Conservation (phyloP, 2,797 vertebrate genomes). For the Thaleichthys pacificus region DNA sequence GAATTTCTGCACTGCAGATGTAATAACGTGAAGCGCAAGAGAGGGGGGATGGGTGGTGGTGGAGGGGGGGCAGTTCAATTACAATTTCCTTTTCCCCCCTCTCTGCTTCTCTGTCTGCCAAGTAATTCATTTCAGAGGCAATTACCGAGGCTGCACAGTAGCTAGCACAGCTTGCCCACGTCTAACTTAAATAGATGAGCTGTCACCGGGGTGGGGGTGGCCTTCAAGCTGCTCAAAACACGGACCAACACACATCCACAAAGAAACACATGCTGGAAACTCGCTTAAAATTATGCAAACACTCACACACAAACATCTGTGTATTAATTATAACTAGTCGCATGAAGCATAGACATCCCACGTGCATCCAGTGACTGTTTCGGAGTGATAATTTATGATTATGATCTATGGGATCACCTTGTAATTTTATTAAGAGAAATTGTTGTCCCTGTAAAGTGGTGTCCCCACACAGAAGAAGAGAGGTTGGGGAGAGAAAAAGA, state of each 20-base stretch:
- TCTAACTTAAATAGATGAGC: slow-evolving; percentile 73
- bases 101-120: slow-evolving; percentile 58
- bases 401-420: slow-evolving; percentile 26
- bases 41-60: slow-evolving; percentile 27
- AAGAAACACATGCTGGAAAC: slow-evolving; percentile 16
- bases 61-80: slow-evolving; percentile 63
- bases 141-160: slow-evolving; percentile 60
- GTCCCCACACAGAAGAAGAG: slow-evolving; percentile 15
- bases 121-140: slow-evolving; percentile 78
- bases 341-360: too few species aligned
- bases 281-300: not conserved
- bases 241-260: slow-evolving; percentile 40
- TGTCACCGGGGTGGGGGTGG: slow-evolving; percentile 51
- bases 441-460: slow-evolving; percentile 38
- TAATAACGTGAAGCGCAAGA: slow-evolving; percentile 69
- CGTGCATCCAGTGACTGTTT: slow-evolving; percentile 14
- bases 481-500: slow-evolving; percentile 59
- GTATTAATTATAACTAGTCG: too few species aligned
- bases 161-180: slow-evolving; percentile 43
- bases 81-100: slow-evolving; percentile 68
- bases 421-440: not conserved
- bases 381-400: slow-evolving; percentile 45
- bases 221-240: slow-evolving; percentile 55
- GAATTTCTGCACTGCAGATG: slow-evolving; percentile 72
- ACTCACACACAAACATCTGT: not conserved